Evolutionary conservation across 2,113 vertebrate species (phyloP).

Genomic region (Ibidorhyncha struthersii): DNA sequence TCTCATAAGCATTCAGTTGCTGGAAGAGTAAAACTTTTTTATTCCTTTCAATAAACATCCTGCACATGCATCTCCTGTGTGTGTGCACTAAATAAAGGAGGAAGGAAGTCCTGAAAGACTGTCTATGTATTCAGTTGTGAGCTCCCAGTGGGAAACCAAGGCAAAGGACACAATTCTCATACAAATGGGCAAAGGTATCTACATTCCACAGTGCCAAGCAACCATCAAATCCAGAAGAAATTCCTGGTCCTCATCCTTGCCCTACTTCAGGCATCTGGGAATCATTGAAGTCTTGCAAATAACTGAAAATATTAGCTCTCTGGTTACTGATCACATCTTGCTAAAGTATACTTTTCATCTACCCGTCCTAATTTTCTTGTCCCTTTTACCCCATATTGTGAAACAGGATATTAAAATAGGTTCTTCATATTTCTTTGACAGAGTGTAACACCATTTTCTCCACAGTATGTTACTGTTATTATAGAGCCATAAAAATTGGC

Average conservation of each 20-base stretch:
- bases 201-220: conserved; percentile 48
- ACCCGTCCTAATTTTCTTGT: not conserved
- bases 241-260: conserved; percentile 3
- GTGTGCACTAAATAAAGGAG: not conserved
- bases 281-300: conserved; percentile 6
- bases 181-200: conserved; percentile 40
- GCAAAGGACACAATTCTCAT: not conserved
- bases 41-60: not conserved
- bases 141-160: not conserved
- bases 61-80: not conserved
- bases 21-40: not conserved
- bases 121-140: not conserved
- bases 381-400: conserved; percentile 7
- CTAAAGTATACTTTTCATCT: not conserved
- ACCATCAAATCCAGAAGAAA: conserved; percentile 40
- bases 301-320: not conserved
- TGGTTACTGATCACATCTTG: not conserved
- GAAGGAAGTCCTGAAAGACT: not conserved
- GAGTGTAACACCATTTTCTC: conserved; percentile 6
- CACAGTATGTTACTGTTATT: not conserved
- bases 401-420: conserved; percentile 45
- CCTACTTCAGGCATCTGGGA: conserved; percentile 14
- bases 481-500: not conserved
- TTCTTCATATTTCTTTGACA: not conserved
- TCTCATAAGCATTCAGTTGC: not conserved